A percentile compares a stretch with the other conserved stretches of the same genome.
Conservation (phyloP, 2,888 invertebrate species). For the Eupithecia abbreviata region DNA sequence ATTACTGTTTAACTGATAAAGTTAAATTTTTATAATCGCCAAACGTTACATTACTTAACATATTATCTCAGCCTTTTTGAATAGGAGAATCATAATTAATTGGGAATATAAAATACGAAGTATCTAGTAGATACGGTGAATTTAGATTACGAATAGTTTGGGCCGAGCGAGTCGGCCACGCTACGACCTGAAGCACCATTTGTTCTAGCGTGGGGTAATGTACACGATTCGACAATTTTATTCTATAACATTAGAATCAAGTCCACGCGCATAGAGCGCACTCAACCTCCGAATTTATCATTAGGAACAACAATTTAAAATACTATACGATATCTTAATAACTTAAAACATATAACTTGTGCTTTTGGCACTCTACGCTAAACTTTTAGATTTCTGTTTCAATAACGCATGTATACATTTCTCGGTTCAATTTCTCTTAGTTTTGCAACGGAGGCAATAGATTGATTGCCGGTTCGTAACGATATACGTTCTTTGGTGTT, state of each 20-base stretch:
- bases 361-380: conserved; percentile 80
- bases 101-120: conserved; percentile 76
- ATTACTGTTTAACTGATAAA: conserved; percentile 56
- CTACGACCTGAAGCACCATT: conserved; percentile 83
- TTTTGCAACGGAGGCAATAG: conserved; percentile 35
- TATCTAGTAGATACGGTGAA: conserved; percentile 73
- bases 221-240: conserved; percentile 80
- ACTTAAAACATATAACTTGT: conserved; percentile 73
- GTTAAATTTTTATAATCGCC: conserved; percentile 70
- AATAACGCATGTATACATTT: conserved; percentile 37
- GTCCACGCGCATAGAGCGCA: conserved; percentile 68
- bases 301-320: conserved; percentile 82
- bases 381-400: conserved; percentile 53
- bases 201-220: conserved; percentile 84
- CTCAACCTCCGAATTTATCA: conserved; percentile 74
- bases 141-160: conserved; percentile 63
- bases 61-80: conserved; percentile 82
- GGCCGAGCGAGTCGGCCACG: conserved; percentile 51
- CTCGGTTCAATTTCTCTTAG: conserved; percentile 32
- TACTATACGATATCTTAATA: conserved; percentile 76
- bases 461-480: conserved; percentile 47
- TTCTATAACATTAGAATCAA: conserved; percentile 76
- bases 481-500: conserved; percentile 70
- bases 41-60: conserved; percentile 74
- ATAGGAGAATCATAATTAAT: conserved; percentile 80